These are phyloP conservation scores for Ceratotherium simum DNA, from an alignment of 2,113 vertebrate genomes.

Conservation along the genomic window DNA sequence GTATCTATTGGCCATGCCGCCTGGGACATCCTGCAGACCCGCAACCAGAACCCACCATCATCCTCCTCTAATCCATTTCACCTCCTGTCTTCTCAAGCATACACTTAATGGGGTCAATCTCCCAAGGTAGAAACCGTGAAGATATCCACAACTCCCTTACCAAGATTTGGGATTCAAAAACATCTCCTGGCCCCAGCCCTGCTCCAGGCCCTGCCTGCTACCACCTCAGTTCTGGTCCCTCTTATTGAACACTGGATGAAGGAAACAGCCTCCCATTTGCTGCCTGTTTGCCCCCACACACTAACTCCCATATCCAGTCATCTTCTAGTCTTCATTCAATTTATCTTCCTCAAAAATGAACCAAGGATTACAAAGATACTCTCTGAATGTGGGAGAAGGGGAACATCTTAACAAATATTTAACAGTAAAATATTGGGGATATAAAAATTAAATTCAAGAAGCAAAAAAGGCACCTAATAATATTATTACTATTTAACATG, in stretches of 20 bases:
- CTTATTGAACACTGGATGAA: fast-evolving
- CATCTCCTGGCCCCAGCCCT: not conserved
- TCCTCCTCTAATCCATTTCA: not conserved
- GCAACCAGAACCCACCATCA: not conserved
- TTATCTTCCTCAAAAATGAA: not conserved
- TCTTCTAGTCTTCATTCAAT: not conserved
- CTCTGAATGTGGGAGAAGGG: not conserved
- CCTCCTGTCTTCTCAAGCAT: not conserved
- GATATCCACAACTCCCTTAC: not conserved
- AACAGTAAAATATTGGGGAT: not conserved
- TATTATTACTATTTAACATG: not conserved
- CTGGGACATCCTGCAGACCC: not conserved
- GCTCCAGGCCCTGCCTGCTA: not conserved
- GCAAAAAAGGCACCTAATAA: not conserved
- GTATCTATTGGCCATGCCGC: not conserved
- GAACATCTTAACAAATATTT: not conserved
- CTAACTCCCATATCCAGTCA: not conserved
- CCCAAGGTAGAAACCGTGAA: not conserved
- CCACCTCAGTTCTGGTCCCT: not conserved
- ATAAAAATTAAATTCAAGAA: not conserved
- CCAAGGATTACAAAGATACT: not conserved
- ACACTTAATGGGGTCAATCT: not conserved
- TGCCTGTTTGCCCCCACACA: not conserved
- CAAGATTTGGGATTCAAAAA: not conserved
- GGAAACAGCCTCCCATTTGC: not conserved